Evolutionary conservation across 2,113 vertebrate genomes (phyloP).

Genomic region (Amazona guildingii): DNA sequence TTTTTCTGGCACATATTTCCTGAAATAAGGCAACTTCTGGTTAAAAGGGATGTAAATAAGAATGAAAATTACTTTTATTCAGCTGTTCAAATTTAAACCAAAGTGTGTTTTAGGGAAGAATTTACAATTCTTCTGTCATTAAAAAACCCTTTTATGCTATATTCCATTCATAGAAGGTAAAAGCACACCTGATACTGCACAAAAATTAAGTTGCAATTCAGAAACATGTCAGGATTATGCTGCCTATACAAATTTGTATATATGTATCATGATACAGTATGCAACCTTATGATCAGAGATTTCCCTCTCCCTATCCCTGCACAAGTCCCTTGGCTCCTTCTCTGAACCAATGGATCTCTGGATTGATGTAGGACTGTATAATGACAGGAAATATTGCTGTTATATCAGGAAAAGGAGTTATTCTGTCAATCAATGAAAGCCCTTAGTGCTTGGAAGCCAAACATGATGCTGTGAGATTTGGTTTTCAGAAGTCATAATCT

Average conservation of each 20-base stretch:
- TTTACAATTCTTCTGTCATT: not conserved
- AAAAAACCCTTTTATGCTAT: not conserved
- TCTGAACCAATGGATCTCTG: not conserved
- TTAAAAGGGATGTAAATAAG: not conserved
- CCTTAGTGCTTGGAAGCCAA: not conserved
- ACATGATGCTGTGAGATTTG: not conserved
- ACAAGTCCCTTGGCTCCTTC: not conserved
- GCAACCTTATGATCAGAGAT: not conserved
- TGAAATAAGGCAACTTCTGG: not conserved
- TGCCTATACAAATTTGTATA: not conserved
- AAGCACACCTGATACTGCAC: not conserved
- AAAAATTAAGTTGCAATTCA: not conserved
- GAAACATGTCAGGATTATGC: not conserved
- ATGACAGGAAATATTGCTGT: not conserved
- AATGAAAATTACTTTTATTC: not conserved
- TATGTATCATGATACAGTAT: not conserved
- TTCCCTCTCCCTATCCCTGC: not conserved
- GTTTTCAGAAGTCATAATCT: not conserved
- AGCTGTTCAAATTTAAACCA: not conserved
- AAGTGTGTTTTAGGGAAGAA: not conserved
- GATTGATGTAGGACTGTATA: not conserved
- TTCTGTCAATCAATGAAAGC: not conserved
- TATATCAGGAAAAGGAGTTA: not conserved
- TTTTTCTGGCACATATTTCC: not conserved
- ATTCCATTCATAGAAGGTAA: not conserved